Evolutionary conservation across 1,140 invertebrate genomes (phyloP).

Genomic region (Daktulosphaira vitifoliae): DNA sequence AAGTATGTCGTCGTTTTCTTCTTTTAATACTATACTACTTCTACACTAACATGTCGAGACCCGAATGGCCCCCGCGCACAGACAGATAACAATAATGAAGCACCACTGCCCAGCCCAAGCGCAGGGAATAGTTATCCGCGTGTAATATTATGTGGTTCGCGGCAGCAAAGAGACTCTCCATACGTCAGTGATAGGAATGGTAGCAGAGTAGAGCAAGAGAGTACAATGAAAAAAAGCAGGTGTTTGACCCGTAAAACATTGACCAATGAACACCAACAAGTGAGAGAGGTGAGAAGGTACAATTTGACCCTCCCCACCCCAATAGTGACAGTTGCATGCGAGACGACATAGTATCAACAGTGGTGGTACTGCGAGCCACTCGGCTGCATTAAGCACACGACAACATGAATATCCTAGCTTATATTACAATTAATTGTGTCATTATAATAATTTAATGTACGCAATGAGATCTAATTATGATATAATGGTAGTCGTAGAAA

Average conservation of each 20-base stretch:
- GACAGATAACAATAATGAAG: slow-evolving; percentile 11
- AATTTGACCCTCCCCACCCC: slow-evolving; percentile 29
- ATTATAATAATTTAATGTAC: too few relatives aligned
- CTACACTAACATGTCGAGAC: not conserved
- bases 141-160: slow-evolving; percentile 26
- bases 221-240: slow-evolving; percentile 22
- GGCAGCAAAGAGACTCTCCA: not conserved
- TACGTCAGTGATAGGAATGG: not conserved
- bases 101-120: not conserved
- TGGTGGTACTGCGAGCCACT: too few relatives aligned
- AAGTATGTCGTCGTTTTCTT: too few relatives aligned
- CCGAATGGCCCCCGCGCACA: not conserved
- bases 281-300: slow-evolving; percentile 33
- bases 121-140: not conserved
- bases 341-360: too few relatives aligned
- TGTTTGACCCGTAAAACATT: slow-evolving; percentile 34
- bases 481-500: too few relatives aligned
- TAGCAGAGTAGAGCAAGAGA: not conserved
- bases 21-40: too few relatives aligned
- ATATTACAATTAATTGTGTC: too few relatives aligned
- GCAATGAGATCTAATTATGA: too few relatives aligned
- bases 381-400: too few relatives aligned
- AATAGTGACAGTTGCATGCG: too few relatives aligned
- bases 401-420: too few relatives aligned
- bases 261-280: slow-evolving; percentile 34